Evolutionary conservation across 2,888 invertebrate genomes (phyloP), one percentile per base, ranked within the genome.

Genomic region (Tanypteryx hageni): DNA sequence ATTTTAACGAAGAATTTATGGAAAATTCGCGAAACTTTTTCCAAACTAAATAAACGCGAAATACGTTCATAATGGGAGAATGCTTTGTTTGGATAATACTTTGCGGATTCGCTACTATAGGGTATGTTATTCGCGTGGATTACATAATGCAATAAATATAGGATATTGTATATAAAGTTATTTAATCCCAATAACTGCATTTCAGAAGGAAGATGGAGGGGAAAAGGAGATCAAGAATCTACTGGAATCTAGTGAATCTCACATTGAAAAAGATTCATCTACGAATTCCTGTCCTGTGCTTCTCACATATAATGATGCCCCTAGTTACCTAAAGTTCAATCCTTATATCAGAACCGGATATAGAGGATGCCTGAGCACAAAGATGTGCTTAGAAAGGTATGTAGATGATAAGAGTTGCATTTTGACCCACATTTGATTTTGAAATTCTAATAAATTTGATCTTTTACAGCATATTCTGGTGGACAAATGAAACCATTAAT

Each of bases 401-500:
- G 93, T 94, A 92, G 16, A 27, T 11, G 9, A 0, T 10, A 22
- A 7, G 83, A 64, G 22, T 14, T 82, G n/a, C 44, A 58, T 31
- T n/a, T 31, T 92, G 92, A 93, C 92, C 0, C 13, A 10, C 9
- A 22, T 22, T 8, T 16, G 11, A 10, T 76, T 1, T 1, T 22
- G 76, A 16, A 22, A 22, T n/a, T n/a, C n/a, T 84, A 22, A 84
- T 84, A 31, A 5, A 11, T 83, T 83, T 68, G 1, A 58, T 92
- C 93, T 93, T 96, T 97, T 93, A 76, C 95, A 98, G 99, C 95
- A 96, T 98, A 94, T 98, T 99, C 95, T 98, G 98, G 97, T 98
- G 99, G 98, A 99, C 98, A 92, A 99, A 99, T 95, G 99, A 99
- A 95, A 99, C 99, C 0, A 97, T 99, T 94, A 99, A 99, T 94